Percentiles rank a stretch among this genome's conserved stretches.
These are phyloP conservation scores for Drosophila prosaltans DNA, from an alignment of 1,140 invertebrate genomes.

Conservation along the genomic window DNA sequence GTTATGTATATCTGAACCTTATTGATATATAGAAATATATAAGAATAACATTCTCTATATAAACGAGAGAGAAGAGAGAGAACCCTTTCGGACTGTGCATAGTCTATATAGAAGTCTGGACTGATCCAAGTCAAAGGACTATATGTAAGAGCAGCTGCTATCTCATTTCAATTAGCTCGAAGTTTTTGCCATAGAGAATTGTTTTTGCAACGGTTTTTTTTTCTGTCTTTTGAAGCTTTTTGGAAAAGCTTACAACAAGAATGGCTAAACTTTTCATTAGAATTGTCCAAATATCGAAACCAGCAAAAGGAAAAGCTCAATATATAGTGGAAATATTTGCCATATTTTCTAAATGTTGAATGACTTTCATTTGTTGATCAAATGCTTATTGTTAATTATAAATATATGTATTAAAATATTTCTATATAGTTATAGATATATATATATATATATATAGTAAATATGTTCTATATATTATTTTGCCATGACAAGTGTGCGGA, in stretches of 20 bases:
- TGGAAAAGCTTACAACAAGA: not conserved
- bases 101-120: too few species aligned
- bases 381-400: constrained; percentile 1
- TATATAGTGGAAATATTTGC: not conserved
- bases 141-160: too few species aligned
- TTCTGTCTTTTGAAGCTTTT: not conserved
- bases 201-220: too few species aligned
- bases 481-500: constrained; percentile 39
- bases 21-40: too few species aligned
- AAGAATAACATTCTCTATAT: too few species aligned
- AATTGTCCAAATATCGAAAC: not conserved
- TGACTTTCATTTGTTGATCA: not conserved
- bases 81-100: too few species aligned
- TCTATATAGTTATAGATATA: not conserved
- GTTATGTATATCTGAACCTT: too few species aligned
- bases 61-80: too few species aligned
- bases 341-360: not conserved
- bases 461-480: constrained; percentile 15
- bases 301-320: not conserved
- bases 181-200: too few species aligned
- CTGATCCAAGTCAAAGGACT: too few species aligned
- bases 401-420: not conserved
- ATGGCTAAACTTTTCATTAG: not conserved
- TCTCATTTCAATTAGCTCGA: too few species aligned
- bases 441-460: constrained; percentile 18